Percentiles rank a stretch among this genome's conserved stretches.
Evolutionary conservation across 2,113 vertebrate species (phyloP).

Genomic region (Cottus gobio): DNA sequence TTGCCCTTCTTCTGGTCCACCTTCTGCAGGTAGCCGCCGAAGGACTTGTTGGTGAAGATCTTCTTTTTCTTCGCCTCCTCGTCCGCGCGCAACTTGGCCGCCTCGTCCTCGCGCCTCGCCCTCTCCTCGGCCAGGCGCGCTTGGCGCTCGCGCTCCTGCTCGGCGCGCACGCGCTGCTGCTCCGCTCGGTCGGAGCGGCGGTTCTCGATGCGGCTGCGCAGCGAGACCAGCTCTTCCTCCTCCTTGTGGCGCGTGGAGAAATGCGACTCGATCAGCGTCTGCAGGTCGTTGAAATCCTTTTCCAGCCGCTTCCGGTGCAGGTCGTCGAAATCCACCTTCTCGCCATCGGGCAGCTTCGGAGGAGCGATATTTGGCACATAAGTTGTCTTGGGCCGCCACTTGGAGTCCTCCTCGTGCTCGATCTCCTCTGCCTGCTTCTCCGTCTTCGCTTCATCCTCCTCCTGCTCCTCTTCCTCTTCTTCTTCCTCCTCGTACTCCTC

Average conservation of each 20-base stretch:
- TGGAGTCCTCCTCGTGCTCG: slow-evolving; percentile 72
- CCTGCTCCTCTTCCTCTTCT: slow-evolving; percentile 28
- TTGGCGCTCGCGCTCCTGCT: slow-evolving; percentile 92
- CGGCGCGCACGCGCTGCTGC: slow-evolving; percentile 90
- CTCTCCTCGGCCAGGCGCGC: slow-evolving; percentile 88
- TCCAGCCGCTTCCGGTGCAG: slow-evolving; percentile 95
- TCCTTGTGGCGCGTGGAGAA: slow-evolving; percentile 96
- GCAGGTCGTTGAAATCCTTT: slow-evolving; percentile 95
- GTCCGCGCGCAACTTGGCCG: slow-evolving; percentile 87
- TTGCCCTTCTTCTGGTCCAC: slow-evolving; percentile 85
- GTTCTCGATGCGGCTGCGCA: slow-evolving; percentile 92
- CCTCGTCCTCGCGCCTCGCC: slow-evolving; percentile 92
- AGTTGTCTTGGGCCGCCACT: slow-evolving; percentile 84
- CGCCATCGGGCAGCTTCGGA: slow-evolving; percentile 95
- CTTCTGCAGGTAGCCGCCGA: slow-evolving; percentile 83
- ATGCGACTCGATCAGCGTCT: slow-evolving; percentile 92
- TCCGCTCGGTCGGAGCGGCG: slow-evolving; percentile 91
- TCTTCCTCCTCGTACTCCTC: slow-evolving; percentile 56
- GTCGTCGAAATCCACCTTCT: slow-evolving; percentile 97
- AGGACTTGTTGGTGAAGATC: slow-evolving; percentile 90
- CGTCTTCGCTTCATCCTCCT: slow-evolving; percentile 28
- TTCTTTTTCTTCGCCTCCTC: slow-evolving; percentile 96
- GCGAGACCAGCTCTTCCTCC: slow-evolving; percentile 91
- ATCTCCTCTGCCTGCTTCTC: slow-evolving; percentile 35
- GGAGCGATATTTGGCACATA: slow-evolving; percentile 92